Percentiles rank a stretch among this genome's conserved stretches.
phyloP scores from a whole-genome alignment of 2,797 vertebrate species.

The Enteromius unitaeniatus region DNA sequence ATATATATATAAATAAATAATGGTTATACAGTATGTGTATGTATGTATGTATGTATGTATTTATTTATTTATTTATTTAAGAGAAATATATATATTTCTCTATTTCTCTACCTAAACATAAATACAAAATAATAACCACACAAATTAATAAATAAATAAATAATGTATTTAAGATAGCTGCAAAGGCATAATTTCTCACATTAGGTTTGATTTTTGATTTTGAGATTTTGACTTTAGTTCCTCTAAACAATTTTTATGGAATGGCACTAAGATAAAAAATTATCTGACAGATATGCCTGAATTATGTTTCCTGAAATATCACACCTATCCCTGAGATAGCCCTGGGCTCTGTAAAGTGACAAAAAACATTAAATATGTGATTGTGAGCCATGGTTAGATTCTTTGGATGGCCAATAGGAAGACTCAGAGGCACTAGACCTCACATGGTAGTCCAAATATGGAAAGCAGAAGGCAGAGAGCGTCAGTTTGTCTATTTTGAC shows the following conservation, averaged over 20 bases:
- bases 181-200: not conserved
- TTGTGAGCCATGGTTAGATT: not conserved
- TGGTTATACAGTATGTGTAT: no score
- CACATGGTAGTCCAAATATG: not conserved
- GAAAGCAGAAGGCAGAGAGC: not conserved
- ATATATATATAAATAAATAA: no score
- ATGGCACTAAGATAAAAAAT: not conserved
- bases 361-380: constrained; percentile 13
- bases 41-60: no score
- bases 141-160: not conserved
- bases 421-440: not conserved
- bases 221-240: not conserved
- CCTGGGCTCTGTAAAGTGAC: not conserved
- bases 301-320: constrained; percentile 16
- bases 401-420: not conserved
- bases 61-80: no score
- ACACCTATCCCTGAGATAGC: constrained; percentile 1
- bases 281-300: not conserved
- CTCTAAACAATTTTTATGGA: not conserved
- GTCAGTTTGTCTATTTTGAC: not conserved
- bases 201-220: not conserved
- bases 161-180: not conserved
- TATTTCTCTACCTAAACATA: no score
- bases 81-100: no score
- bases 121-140: no score